A percentile compares a stretch with the other conserved stretches of the same genome.
phyloP scores from a whole-genome alignment of 2,888 invertebrate species.

The Apantesis nais region DNA sequence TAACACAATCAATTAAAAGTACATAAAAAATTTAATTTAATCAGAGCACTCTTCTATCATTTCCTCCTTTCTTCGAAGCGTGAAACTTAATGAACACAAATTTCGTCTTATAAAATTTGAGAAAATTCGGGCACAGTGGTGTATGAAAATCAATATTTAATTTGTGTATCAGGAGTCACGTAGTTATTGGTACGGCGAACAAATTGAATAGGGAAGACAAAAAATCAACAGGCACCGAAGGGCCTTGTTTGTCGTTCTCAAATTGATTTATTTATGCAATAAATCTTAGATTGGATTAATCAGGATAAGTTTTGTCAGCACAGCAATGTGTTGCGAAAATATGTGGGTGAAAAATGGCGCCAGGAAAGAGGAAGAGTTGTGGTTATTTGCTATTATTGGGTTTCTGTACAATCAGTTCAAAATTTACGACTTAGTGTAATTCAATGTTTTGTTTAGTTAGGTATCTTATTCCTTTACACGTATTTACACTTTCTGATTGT shows the following conservation, averaged over 20 bases:
- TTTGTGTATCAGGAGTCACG: constrained; percentile 53
- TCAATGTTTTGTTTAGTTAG: constrained; percentile 9
- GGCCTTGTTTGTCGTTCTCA: constrained; percentile 68
- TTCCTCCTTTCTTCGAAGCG: constrained; percentile 28
- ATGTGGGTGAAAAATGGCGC: constrained; percentile 47
- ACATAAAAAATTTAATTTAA: constrained; percentile 18
- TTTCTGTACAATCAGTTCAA: constrained; percentile 22
- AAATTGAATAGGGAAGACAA: constrained; percentile 61
- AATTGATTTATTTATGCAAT: constrained; percentile 80
- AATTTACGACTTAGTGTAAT: constrained; percentile 17
- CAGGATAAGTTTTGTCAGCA: constrained; percentile 73
- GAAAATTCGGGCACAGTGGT: constrained; percentile 33
- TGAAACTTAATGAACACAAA: constrained; percentile 45
- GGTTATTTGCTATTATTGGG: constrained; percentile 26
- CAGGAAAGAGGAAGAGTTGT: constrained; percentile 36
- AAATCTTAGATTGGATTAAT: constrained; percentile 81
- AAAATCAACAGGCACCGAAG: constrained; percentile 55
- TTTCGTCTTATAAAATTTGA: constrained; percentile 38
- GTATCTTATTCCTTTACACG: constrained; percentile 5
- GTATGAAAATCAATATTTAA: constrained; percentile 55
- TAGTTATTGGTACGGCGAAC: constrained; percentile 52
- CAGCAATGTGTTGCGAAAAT: constrained; percentile 65
- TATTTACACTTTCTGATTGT: not conserved
- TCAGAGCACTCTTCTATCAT: constrained; percentile 26
- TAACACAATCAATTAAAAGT: constrained; percentile 14